Evolutionary conservation across 2,888 invertebrate species (phyloP).

Genomic region (Apoda limacodes): DNA sequence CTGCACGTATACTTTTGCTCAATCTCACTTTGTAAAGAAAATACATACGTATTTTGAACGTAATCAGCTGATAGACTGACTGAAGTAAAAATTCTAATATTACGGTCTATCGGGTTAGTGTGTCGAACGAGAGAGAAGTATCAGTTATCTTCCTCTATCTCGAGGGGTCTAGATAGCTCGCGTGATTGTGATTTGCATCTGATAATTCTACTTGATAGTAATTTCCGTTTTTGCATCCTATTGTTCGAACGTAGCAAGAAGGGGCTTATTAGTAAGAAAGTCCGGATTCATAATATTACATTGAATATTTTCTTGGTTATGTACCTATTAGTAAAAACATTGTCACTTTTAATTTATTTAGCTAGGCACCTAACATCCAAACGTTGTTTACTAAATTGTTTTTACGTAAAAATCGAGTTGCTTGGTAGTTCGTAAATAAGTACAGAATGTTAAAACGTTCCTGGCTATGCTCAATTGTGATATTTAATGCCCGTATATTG

Average conservation of each 20-base stretch:
- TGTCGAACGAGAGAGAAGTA: slow-evolving; percentile 40
- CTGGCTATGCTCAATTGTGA: slow-evolving; percentile 39
- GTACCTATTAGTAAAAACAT: too few species aligned
- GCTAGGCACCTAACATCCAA: too few species aligned
- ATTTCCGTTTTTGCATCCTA: slow-evolving; percentile 47
- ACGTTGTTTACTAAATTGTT: too few species aligned
- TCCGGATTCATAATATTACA: slow-evolving; percentile 18
- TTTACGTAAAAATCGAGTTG: slow-evolving; percentile 2
- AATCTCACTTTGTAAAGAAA: too few species aligned
- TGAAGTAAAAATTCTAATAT: slow-evolving; percentile 39
- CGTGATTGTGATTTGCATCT: slow-evolving; percentile 58
- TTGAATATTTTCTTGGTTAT: too few species aligned
- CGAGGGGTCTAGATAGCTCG: slow-evolving; percentile 55
- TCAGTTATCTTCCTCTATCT: slow-evolving; percentile 34
- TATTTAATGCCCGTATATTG: slow-evolving; percentile 41
- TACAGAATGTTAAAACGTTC: slow-evolving; percentile 16
- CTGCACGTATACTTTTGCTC: too few species aligned
- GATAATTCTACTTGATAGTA: slow-evolving; percentile 47
- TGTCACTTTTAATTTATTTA: too few species aligned
- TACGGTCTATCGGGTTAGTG: slow-evolving; percentile 57
- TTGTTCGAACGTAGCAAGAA: slow-evolving; percentile 29
- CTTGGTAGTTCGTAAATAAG: slow-evolving; percentile 8
- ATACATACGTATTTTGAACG: slow-evolving; percentile 26
- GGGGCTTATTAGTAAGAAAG: not conserved
- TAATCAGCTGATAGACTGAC: slow-evolving; percentile 47